These are phyloP conservation scores for Phrynocephalus vlangalii DNA, from an alignment of 2,797 vertebrate species.

Conservation along the genomic window DNA sequence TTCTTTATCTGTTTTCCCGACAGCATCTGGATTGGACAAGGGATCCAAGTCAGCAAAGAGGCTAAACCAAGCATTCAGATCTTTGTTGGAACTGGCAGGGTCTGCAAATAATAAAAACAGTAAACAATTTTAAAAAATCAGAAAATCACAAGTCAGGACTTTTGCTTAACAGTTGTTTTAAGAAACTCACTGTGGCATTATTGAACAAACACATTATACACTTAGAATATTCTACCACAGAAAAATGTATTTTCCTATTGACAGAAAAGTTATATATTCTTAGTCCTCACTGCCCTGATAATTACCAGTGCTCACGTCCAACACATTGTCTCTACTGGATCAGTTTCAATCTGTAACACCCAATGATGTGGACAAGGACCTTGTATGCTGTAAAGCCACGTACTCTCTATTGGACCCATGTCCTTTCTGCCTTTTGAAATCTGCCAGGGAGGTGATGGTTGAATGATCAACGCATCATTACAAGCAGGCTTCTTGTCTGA, in stretches of 20 bases:
- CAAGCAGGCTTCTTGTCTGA: too few species aligned
- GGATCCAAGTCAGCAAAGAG: conserved; percentile 92
- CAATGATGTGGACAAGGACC: too few species aligned
- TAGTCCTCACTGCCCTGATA: neutral
- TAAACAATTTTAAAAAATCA: neutral
- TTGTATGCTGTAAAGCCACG: too few species aligned
- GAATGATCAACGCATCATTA: too few species aligned
- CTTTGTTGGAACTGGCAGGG: conserved; percentile 78
- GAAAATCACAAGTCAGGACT: conserved; percentile 9
- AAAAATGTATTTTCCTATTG: conserved; percentile 36
- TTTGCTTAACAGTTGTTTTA: conserved; percentile 43
- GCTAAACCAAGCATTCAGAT: conserved; percentile 88
- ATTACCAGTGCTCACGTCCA: neutral
- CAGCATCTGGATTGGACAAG: conserved; percentile 88
- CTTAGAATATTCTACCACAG: conserved; percentile 31
- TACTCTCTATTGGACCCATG: too few species aligned
- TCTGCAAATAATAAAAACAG: conserved; percentile 70
- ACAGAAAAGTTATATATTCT: conserved; percentile 21
- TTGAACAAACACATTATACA: conserved; percentile 22
- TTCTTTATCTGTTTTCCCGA: conserved; percentile 89
- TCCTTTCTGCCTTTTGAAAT: too few species aligned
- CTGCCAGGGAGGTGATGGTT: too few species aligned
- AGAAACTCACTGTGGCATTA: conserved; percentile 54
- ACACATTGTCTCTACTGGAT: too few species aligned
- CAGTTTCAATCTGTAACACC: too few species aligned